These are phyloP conservation scores for Sebastes taczanowskii DNA, from an alignment of 2,797 vertebrate genomes.

Conservation along the genomic window DNA sequence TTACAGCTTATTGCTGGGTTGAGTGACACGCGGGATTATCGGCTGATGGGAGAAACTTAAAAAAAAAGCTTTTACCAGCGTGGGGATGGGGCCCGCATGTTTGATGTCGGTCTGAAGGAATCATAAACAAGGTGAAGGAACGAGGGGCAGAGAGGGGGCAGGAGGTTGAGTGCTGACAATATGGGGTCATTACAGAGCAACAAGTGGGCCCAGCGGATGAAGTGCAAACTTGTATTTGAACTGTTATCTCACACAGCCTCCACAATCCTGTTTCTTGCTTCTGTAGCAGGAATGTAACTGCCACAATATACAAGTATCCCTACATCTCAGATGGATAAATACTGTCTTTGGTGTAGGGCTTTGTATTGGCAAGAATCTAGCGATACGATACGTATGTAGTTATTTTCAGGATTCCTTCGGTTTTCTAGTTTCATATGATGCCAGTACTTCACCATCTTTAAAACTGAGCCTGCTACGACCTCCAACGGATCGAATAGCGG, in stretches of 20 bases:
- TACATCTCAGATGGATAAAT: background rate
- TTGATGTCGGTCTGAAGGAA: slow-evolving; percentile 77
- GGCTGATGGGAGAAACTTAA: slow-evolving; percentile 56
- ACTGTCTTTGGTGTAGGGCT: background rate
- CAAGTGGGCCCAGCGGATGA: slow-evolving; percentile 35
- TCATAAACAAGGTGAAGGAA: slow-evolving; percentile 44
- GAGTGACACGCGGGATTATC: slow-evolving; percentile 79
- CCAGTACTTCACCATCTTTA: too few species aligned
- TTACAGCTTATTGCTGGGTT: slow-evolving; percentile 77
- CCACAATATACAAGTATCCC: background rate
- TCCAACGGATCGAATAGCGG: too few species aligned
- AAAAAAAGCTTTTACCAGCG: slow-evolving; percentile 72
- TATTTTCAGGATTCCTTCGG: too few species aligned
- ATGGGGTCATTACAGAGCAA: slow-evolving; percentile 49
- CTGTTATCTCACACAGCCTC: slow-evolving; percentile 16
- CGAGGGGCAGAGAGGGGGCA: slow-evolving; percentile 9
- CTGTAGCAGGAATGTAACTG: background rate
- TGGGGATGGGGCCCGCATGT: slow-evolving; percentile 61
- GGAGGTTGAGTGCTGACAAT: slow-evolving; percentile 50
- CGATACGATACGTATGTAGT: too few species aligned
- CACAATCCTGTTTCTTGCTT: background rate
- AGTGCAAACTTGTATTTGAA: slow-evolving; percentile 8
- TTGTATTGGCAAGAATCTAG: too few species aligned
- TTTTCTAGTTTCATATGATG: too few species aligned
- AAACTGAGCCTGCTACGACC: too few species aligned